Base-by-base conservation (phyloP, 2,888 invertebrate genomes). In the Matsumyia berberina region DNA sequence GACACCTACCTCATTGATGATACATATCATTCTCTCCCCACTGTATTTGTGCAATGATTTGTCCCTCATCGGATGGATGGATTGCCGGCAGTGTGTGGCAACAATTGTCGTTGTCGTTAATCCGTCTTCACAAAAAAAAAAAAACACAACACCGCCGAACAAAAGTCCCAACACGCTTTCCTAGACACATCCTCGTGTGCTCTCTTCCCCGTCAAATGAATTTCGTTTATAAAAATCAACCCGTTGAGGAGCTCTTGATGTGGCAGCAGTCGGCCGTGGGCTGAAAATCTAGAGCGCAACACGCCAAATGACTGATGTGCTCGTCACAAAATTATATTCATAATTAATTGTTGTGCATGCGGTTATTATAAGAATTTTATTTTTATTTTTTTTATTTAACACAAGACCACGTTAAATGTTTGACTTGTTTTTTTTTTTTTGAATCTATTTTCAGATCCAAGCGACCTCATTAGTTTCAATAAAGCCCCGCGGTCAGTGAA, bases 261-360 rank as follows among this genome's bases (percentile, higher is more conserved):
- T n/a, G 55, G 66, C 46, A 64, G 24, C 60, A 12, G 24, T 24
- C 76, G 58, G 7, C 67, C 76, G 42, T 60, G 58, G 67, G 58
- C 33, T n/a, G 53, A 57, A 60, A 60, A 77, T 67, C 76, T 77
- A 77, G 76, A 77, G 37, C 76, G 60, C 33, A 58, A 60, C 58
- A 42, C 58, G 51, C 60, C 60, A 60, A 60, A 77, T 77, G 76
- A 77, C 76, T 77, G 76, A 77, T 77, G 76, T 69, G 76, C 33
- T 77, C 76, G 76, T 77, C 76, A 77, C 58, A 60, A 77, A 58
- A 77, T 77, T 77, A 77, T 77, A 77, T 51, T 77, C 60, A 42
- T 67, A 77, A 69, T 77, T 77, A 77, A 77, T 77, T 77, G 76
- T 77, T 77, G 19, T 77, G 67, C 42, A 42, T 77, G 76, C 15